Evolutionary conservation across 2,113 vertebrate species (phyloP).

Genomic region (Tonatia bakeri): DNA sequence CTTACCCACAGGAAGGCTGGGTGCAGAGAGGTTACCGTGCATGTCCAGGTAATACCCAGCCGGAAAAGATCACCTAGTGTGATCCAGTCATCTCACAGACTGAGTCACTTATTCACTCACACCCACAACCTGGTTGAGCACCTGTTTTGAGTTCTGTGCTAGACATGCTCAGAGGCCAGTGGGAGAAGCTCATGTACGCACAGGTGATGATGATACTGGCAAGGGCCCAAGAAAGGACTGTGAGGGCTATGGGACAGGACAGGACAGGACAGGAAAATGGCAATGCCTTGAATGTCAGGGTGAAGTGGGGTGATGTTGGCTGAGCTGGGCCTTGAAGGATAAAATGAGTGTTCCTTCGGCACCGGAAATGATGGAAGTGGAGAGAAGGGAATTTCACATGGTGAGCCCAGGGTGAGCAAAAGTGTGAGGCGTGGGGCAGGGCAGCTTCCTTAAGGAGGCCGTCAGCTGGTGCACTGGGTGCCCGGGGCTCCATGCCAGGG

Average conservation of each 20-base stretch:
- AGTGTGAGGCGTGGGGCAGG: rapidly evolving
- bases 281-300: not conserved
- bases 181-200: not conserved
- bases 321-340: not conserved
- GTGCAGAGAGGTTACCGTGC: not conserved
- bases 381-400: rapidly evolving
- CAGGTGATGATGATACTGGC: not conserved
- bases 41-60: not conserved
- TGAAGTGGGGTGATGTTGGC: not conserved
- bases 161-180: not conserved
- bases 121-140: not conserved
- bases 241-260: not conserved
- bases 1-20: not conserved
- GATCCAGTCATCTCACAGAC: too few species aligned
- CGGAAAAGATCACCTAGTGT: not conserved
- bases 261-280: not conserved
- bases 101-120: not conserved
- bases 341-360: not conserved
- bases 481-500: not conserved
- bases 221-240: not conserved
- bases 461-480: not conserved
- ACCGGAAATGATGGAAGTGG: not conserved
- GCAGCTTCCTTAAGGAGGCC: not conserved
- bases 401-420: not conserved
- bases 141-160: not conserved